Evolutionary conservation across 2,888 invertebrate species (phyloP).

Genomic region (Trissonchulus sp.): DNA sequence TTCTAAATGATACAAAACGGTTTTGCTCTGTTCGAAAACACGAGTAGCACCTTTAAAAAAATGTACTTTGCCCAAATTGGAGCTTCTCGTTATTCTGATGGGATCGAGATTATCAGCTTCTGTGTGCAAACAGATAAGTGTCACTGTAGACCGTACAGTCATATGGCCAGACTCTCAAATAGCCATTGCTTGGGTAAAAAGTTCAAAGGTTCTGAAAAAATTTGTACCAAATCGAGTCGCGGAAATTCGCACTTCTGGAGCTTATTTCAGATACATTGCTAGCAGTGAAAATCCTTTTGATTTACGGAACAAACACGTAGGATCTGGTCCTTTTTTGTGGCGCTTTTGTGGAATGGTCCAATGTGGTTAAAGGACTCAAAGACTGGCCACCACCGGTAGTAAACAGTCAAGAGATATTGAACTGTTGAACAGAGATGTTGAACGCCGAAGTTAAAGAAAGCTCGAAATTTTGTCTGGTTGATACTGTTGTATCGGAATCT

Average conservation of each 20-base stretch:
- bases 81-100: conserved; percentile 21
- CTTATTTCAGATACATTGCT: conserved; percentile 40
- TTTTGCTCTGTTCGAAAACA: conserved; percentile 34
- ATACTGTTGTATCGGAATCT: too few relatives aligned
- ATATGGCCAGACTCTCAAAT: conserved; percentile 38
- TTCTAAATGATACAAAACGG: neutral
- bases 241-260: conserved; percentile 37
- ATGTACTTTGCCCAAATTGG: conserved; percentile 37
- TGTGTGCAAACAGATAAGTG: conserved; percentile 36
- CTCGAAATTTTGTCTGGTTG: too few relatives aligned
- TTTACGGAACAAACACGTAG: conserved; percentile 32
- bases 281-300: conserved; percentile 45
- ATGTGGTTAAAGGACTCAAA: conserved; percentile 32
- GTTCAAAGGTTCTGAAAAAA: conserved; percentile 1
- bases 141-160: conserved; percentile 27
- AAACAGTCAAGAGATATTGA: too few relatives aligned
- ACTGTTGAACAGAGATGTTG: too few relatives aligned
- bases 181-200: conserved; percentile 38
- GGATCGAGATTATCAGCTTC: conserved; percentile 28
- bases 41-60: conserved; percentile 39
- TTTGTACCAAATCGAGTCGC: conserved; percentile 41
- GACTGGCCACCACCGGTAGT: too few relatives aligned
- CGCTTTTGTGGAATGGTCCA: conserved; percentile 43
- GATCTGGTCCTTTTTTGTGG: conserved; percentile 29
- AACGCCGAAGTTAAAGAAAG: too few relatives aligned